A percentile compares a stretch with the other conserved stretches of the same genome.
phyloP scores from a whole-genome alignment of 1,140 invertebrate genomes.

The Rhagoletis zephyria region DNA sequence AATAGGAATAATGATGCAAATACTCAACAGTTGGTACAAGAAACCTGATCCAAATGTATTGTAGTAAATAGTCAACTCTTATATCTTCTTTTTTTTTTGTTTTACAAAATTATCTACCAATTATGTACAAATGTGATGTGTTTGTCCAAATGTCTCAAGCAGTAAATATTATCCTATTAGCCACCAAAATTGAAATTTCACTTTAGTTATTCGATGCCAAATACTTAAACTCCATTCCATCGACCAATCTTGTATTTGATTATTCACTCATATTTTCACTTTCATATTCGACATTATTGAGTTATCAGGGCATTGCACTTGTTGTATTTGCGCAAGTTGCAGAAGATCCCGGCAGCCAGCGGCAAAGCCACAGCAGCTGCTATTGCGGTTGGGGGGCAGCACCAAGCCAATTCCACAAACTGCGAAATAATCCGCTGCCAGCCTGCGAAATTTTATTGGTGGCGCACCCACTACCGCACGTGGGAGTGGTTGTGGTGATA shows the following conservation, averaged over 20 bases:
- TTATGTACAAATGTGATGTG: conserved; percentile 14
- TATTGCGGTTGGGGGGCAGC: neutral
- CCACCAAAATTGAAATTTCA: neutral
- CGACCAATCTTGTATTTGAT: neutral
- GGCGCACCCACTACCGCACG: conserved; percentile 14
- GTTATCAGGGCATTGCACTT: conserved; percentile 36
- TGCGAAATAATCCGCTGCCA: conserved; percentile 1
- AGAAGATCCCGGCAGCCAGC: neutral
- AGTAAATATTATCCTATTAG: neutral
- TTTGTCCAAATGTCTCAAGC: conserved; percentile 19
- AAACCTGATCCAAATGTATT: neutral
- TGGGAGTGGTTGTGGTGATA: conserved; percentile 3
- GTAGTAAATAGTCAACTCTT: neutral
- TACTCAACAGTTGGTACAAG: neutral
- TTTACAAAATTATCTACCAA: neutral
- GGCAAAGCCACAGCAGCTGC: neutral
- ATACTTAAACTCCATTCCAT: neutral
- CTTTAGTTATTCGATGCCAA: conserved; percentile 13
- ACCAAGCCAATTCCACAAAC: conserved; percentile 1
- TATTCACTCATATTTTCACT: conserved; percentile 37
- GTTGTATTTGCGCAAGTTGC: neutral
- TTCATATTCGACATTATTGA: conserved; percentile 11
- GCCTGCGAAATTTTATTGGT: neutral
- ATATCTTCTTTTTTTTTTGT: neutral
- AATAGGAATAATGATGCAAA: neutral